phyloP scores from a whole-genome alignment of 2,113 vertebrate species.

The Bettongia penicillata region DNA sequence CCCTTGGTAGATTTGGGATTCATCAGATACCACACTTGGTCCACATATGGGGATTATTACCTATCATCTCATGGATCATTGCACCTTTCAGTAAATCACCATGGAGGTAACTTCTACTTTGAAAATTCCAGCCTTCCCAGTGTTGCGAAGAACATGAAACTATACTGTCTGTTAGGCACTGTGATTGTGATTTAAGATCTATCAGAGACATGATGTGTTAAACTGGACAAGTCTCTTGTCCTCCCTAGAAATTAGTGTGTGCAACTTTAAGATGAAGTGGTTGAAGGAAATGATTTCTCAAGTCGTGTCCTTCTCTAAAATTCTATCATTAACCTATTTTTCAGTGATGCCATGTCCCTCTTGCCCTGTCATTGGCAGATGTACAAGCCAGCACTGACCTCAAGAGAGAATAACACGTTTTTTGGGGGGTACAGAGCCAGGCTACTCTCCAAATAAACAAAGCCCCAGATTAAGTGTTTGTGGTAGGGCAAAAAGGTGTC shows the following conservation, averaged over 20 bases:
- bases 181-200: neutral
- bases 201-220: neutral
- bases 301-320: neutral
- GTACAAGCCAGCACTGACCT: neutral
- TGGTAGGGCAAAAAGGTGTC: neutral
- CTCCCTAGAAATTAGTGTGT: neutral
- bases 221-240: neutral
- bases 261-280: neutral
- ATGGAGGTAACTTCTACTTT: neutral
- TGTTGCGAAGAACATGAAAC: neutral
- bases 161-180: neutral
- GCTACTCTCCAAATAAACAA: neutral
- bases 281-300: neutral
- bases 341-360: neutral
- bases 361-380: neutral
- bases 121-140: neutral
- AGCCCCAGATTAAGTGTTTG: neutral
- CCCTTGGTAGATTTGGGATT: neutral
- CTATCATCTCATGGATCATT: neutral
- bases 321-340: neutral
- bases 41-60: neutral
- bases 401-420: neutral
- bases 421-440: neutral
- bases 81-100: neutral
- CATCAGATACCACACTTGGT: neutral